Evolutionary conservation across 2,888 invertebrate genomes (phyloP).

Genomic region (Schrankia costaestrigalis): DNA sequence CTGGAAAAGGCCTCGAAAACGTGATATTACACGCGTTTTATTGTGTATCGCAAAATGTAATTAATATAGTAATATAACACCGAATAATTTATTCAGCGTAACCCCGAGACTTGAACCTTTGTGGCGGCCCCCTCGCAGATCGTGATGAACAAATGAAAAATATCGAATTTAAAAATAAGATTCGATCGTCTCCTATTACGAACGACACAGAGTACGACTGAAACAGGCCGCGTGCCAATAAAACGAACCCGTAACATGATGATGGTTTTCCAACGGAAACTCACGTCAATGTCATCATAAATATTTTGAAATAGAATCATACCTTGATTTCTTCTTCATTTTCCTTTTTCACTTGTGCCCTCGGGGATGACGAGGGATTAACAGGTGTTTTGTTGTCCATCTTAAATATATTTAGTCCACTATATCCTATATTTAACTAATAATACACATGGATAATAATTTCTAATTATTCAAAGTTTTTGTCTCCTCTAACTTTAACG

Average conservation of each 20-base stretch:
- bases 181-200: conserved; percentile 67
- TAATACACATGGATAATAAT: conserved; percentile 30
- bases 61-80: conserved; percentile 76
- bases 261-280: conserved; percentile 65
- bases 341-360: conserved; percentile 83
- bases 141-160: conserved; percentile 51
- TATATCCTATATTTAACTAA: conserved; percentile 22
- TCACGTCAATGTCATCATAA: conserved; percentile 38
- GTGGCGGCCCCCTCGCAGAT: conserved; percentile 50
- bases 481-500: conserved; percentile 45
- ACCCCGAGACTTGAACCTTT: conserved; percentile 56
- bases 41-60: conserved; percentile 78
- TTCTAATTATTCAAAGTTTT: conserved; percentile 43
- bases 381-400: conserved; percentile 79
- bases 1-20: conserved; percentile 81
- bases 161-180: conserved; percentile 79
- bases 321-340: conserved; percentile 90
- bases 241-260: conserved; percentile 60
- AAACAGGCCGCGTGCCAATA: conserved; percentile 72
- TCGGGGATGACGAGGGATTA: conserved; percentile 59
- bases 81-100: conserved; percentile 70
- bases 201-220: conserved; percentile 57
- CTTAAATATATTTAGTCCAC: conserved; percentile 35
- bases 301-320: conserved; percentile 41
- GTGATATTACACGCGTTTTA: conserved; percentile 80